Percentiles rank a stretch among this genome's conserved stretches.
phyloP scores from a whole-genome alignment of 2,113 vertebrate genomes.

The Channa maculata region DNA sequence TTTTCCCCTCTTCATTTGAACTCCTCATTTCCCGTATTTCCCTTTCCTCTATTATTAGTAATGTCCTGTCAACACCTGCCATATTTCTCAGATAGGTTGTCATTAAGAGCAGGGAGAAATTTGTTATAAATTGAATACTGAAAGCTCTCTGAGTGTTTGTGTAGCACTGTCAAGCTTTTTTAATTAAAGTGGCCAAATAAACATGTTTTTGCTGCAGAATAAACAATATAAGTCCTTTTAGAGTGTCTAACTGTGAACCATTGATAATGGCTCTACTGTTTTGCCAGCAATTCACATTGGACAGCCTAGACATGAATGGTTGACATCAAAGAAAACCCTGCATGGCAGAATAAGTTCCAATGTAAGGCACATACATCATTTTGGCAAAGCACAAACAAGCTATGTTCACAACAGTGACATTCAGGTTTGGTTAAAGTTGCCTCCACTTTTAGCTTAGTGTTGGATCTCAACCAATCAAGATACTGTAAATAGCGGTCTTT shows the following conservation, averaged over 20 bases:
- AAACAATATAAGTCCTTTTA: conserved; percentile 58
- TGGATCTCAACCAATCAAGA: no score
- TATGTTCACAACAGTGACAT: no score
- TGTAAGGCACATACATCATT: no score
- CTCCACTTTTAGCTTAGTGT: no score
- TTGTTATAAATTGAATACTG: conserved; percentile 73
- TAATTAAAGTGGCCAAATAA: conserved; percentile 74
- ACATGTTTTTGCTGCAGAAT: conserved; percentile 57
- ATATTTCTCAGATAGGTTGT: conserved; percentile 57
- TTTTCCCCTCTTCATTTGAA: conserved; percentile 40
- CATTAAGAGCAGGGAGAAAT: conserved; percentile 68
- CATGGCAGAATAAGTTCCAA: no score
- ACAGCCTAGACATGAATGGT: conserved; percentile 40
- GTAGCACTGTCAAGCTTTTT: conserved; percentile 65
- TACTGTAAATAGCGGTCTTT: no score
- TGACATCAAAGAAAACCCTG: conserved; percentile 39
- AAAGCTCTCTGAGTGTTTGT: conserved; percentile 63
- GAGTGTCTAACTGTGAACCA: conserved; percentile 51
- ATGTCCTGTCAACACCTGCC: conserved; percentile 60
- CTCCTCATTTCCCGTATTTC: conserved; percentile 34
- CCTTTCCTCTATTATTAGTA: conserved; percentile 19
- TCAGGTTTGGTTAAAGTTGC: no score
- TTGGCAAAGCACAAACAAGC: no score
- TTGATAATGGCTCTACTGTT: conserved; percentile 51
- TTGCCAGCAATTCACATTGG: conserved; percentile 23